Evolutionary conservation across 2,888 invertebrate species (phyloP), one percentile per base, ranked within the genome.

Genomic region (Rosalia funebris): DNA sequence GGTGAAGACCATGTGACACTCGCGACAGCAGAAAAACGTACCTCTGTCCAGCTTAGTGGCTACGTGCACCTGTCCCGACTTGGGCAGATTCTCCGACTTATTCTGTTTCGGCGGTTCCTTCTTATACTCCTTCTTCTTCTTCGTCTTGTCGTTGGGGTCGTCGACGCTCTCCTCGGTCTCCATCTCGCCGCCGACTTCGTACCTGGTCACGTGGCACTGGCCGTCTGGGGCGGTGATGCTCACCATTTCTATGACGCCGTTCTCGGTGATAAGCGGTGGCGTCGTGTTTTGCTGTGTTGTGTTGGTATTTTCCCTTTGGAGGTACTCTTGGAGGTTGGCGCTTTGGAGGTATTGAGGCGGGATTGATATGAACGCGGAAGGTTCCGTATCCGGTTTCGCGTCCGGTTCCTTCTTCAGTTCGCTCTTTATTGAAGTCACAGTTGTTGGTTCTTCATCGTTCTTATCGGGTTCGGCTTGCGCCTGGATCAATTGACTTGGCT

Each of bases 401-500:
- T 73, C 66, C 1, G 54, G 60, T 9, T 66, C 69, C 46, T 68
- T 65, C 25, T 62, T 63, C 12, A 69, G 54, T 68, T 82, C 82
- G 62, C 72, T 82, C 68, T 85, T 85, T 15, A 85, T 83, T 31
- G 85, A 72, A 1, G 84, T 82, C 0, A 85, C 83, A 0, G 85
- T 84, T 1, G 83, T 81, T 10, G 80, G 82, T 47, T 84, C 82
- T 1, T 81, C 77, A 19, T 73, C 70, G 60, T 70, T 63, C 69
- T 76, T 72, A 41, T 63, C 75, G 57, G 71, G 70, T n/a, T 78
- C 78, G 7, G 76, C 70, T 63, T 80, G 79, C 31, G 78, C 72
- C 65, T 81, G 81, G 61, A 88, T 81, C 15, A 90, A 75, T 72
- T 90, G 90, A n/a, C n/a, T n/a, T n/a, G n/a, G n/a, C 72, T 90